Percentiles rank a stretch among this genome's conserved stretches.
Evolutionary conservation across 2,113 vertebrate genomes (phyloP).

Genomic region (Odobenus rosmarus): DNA sequence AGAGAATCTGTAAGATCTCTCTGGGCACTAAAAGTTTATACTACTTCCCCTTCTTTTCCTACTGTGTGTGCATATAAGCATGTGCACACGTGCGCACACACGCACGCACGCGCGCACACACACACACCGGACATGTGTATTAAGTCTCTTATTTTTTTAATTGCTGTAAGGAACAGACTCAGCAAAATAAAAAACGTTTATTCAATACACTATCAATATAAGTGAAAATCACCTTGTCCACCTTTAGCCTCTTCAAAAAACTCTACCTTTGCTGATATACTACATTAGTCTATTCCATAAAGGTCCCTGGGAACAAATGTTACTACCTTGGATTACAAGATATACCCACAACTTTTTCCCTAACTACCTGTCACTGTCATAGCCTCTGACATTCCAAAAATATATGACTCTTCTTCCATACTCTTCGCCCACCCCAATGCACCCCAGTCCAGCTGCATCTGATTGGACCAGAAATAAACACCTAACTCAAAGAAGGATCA

Average conservation of each 20-base stretch:
- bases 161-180: not conserved
- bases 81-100: accelerated
- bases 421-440: accelerated
- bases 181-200: not conserved
- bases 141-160: not conserved
- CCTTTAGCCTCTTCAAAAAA: not conserved
- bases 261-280: not conserved
- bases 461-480: not conserved
- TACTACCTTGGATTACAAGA: not conserved
- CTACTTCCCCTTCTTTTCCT: not conserved
- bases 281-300: not conserved
- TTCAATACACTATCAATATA: not conserved
- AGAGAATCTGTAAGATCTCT: not conserved
- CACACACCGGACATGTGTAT: not conserved
- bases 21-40: not conserved
- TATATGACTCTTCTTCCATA: not conserved
- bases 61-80: not conserved
- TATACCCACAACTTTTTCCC: not conserved
- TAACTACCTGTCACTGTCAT: not conserved
- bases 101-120: not conserved
- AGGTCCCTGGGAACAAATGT: not conserved
- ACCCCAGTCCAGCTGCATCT: not conserved
- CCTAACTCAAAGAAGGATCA: not conserved
- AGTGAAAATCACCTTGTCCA: not conserved
- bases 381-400: not conserved